Conservation (phyloP, 2,113 vertebrate genomes). For the Cynopterus brachyotis region DNA sequence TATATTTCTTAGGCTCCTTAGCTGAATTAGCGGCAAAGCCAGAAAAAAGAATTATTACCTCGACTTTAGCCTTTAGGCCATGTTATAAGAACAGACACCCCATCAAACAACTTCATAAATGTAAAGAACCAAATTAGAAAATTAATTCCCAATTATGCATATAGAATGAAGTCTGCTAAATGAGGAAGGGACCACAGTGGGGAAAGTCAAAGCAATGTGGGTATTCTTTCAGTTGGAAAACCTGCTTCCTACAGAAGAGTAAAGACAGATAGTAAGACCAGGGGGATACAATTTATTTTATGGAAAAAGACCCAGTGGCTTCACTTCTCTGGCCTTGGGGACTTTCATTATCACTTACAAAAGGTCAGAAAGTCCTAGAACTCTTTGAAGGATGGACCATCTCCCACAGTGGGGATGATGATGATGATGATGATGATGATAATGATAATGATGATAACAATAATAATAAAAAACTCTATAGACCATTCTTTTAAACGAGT, state of each 20-base stretch:
- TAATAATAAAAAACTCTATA: neutral
- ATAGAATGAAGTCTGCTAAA: slow-evolving; percentile 62
- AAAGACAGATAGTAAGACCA: neutral
- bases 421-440: neutral
- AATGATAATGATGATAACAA: neutral
- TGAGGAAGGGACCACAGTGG: slow-evolving; percentile 43
- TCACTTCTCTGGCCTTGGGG: slow-evolving; percentile 35
- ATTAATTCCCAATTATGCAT: slow-evolving; percentile 76
- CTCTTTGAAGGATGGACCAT: neutral
- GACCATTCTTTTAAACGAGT: neutral
- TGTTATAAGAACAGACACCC: slow-evolving; percentile 65
- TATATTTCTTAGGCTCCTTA: slow-evolving; percentile 66
- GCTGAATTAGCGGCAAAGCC: slow-evolving; percentile 65
- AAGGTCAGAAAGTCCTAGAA: slow-evolving; percentile 48
- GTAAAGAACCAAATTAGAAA: slow-evolving; percentile 76
- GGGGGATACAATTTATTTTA: slow-evolving; percentile 18
- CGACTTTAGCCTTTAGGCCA: slow-evolving; percentile 67
- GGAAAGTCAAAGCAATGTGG: slow-evolving; percentile 45
- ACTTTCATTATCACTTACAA: slow-evolving; percentile 43
- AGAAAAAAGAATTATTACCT: slow-evolving; percentile 71
- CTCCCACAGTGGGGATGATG: neutral
- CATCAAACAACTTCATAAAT: slow-evolving; percentile 77
- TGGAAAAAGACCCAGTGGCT: neutral
- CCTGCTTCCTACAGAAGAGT: neutral
- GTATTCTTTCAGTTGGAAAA: slow-evolving; percentile 34